Evolutionary conservation across 2,797 vertebrate genomes (phyloP), one percentile per base, ranked within the genome.

Genomic region (Danio choprae): DNA sequence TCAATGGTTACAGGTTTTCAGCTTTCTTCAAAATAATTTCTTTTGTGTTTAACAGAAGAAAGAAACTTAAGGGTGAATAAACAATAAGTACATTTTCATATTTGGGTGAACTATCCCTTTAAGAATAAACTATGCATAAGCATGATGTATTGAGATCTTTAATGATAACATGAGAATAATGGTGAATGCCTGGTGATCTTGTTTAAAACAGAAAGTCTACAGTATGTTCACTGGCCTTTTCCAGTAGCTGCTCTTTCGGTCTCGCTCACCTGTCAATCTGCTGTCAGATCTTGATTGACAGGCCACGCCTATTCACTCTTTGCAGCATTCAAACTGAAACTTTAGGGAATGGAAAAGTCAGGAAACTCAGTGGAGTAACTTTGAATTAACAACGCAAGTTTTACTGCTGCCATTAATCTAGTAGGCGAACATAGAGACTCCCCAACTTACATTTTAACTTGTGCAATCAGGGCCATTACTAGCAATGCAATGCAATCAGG

Each of bases 201-300:
- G 29, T 29, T 29, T 29, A 67, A 29, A 67, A 36, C 11, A 13
- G 12, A 3, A 15, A 43, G n/a, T 72, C 18, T 20, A 18, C 16
- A 16, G 7, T 59, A 46, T 41, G 40, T 50, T 46, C 72, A 5
- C 7, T 44, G 53, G n/a, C 11, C 48, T 11, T 51, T 12, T 4
- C 48, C 48, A 58, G 13, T 22, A 10, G 7, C 40, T 56, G 38
- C 40, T 44, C 7, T 40, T 59, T 51, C 8, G 12, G 6, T 73
- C 41, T 29, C 9, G 16, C 12, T 13, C 6, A 62, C 38, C 56
- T 59, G 22, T 40, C 59, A n/a, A 63, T 75, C 73, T 41, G 12
- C 44, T 63, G 46, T 63, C 46, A 40, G 36, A 6, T 60, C 18
- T 15, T 72, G 53, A 56, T 56, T 22, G 40, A 72, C 55, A n/a